Conservation (phyloP, 2,113 vertebrate species). For the Oreochromis niloticus region DNA sequence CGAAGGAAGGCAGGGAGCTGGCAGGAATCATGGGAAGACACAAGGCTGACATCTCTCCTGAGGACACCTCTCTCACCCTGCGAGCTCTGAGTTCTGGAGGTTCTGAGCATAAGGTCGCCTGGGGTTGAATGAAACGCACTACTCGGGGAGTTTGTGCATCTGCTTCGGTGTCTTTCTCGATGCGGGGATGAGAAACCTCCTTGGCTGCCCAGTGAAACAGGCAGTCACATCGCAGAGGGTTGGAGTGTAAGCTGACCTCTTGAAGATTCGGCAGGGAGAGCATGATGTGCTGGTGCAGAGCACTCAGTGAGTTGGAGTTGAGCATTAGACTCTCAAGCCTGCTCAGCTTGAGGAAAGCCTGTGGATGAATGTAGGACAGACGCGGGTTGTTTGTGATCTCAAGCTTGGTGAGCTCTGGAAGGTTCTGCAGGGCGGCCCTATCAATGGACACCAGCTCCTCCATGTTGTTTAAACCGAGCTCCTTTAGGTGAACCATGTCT, state of each 20-base stretch:
- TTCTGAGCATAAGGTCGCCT: slow-evolving; percentile 89
- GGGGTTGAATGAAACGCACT: slow-evolving; percentile 92
- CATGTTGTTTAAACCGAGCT: slow-evolving; percentile 93
- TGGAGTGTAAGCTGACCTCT: slow-evolving; percentile 93
- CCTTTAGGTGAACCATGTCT: slow-evolving; percentile 89
- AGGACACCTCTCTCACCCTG: slow-evolving; percentile 83
- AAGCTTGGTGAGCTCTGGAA: slow-evolving; percentile 93
- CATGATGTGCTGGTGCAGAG: slow-evolving; percentile 85
- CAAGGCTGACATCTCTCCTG: slow-evolving; percentile 85
- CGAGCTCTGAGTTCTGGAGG: slow-evolving; percentile 85
- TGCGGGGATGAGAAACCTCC: slow-evolving; percentile 50
- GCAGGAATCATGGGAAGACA: slow-evolving; percentile 90
- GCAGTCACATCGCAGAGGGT: slow-evolving; percentile 94
- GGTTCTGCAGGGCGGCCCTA: slow-evolving; percentile 82
- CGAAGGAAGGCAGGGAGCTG: slow-evolving; percentile 75
- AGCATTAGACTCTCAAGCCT: slow-evolving; percentile 96
- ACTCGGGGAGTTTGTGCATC: slow-evolving; percentile 52
- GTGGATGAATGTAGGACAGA: slow-evolving; percentile 91
- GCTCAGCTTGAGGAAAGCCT: slow-evolving; percentile 84
- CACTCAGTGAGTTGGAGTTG: slow-evolving; percentile 93
- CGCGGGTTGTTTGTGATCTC: slow-evolving; percentile 95
- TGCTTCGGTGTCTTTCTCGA: slow-evolving; percentile 1
- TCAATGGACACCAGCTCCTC: slow-evolving; percentile 90
- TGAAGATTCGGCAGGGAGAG: slow-evolving; percentile 87
- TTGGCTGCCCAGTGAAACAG: slow-evolving; percentile 89